phyloP scores from a whole-genome alignment of 2,797 vertebrate genomes.

The Hydrocynus forskahlii region DNA sequence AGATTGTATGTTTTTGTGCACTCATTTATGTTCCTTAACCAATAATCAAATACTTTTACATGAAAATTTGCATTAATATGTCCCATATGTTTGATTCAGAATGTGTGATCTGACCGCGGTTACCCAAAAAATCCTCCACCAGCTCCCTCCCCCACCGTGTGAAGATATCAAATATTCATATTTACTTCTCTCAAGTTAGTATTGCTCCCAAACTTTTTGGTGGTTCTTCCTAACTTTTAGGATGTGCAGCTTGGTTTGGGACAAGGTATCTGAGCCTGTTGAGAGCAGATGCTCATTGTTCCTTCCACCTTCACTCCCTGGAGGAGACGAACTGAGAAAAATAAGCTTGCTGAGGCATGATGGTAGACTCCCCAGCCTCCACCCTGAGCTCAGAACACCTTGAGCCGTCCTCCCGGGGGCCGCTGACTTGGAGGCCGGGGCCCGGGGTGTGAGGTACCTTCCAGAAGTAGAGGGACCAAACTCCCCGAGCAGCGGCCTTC shows the following conservation, averaged over 20 bases:
- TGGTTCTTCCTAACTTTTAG: background rate
- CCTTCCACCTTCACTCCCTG: background rate
- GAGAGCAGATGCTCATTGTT: background rate
- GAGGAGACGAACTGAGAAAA: background rate
- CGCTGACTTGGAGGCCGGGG: background rate
- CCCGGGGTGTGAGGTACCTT: background rate
- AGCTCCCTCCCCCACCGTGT: too few species aligned
- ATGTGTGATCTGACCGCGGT: too few species aligned
- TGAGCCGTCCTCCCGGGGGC: background rate
- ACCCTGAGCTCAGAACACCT: background rate
- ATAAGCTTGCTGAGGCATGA: background rate
- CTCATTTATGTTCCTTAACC: too few species aligned
- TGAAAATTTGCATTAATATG: too few species aligned
- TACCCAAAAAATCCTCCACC: too few species aligned
- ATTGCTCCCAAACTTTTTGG: background rate
- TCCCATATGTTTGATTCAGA: too few species aligned
- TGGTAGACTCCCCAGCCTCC: conserved; percentile 2
- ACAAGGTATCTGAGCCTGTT: background rate
- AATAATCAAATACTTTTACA: too few species aligned
- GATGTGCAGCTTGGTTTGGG: background rate
- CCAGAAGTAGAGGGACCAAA: background rate
- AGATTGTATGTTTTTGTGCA: too few species aligned
- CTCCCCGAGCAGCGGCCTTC: background rate
- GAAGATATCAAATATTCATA: background rate
- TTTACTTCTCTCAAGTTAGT: background rate